Evolutionary conservation across 2,113 vertebrate species (phyloP).

Genomic region (Synodontis membranacea): DNA sequence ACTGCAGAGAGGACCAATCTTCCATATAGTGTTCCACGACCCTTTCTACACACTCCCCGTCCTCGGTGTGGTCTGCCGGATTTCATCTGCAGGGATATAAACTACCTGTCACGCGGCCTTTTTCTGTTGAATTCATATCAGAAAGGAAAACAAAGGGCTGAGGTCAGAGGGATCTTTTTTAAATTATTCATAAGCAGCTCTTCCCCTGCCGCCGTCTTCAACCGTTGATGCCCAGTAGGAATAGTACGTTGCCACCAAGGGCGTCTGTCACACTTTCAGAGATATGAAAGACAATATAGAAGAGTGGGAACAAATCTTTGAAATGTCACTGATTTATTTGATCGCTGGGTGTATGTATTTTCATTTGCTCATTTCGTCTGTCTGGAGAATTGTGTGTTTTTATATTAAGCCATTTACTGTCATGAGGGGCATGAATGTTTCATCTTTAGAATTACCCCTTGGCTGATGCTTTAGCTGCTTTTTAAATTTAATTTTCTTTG

Average conservation of each 20-base stretch:
- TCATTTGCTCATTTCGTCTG: slow-evolving; percentile 42
- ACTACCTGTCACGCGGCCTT: slow-evolving; percentile 71
- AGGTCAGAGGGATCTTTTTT: slow-evolving; percentile 74
- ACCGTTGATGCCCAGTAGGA: slow-evolving; percentile 70
- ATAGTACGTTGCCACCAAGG: slow-evolving; percentile 67
- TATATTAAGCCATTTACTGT: slow-evolving; percentile 26
- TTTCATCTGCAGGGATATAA: slow-evolving; percentile 72
- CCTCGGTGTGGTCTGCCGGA: slow-evolving; percentile 65
- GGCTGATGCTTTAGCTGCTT: slow-evolving; percentile 39
- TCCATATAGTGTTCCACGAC: not conserved
- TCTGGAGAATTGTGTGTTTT: slow-evolving; percentile 32
- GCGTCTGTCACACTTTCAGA: slow-evolving; percentile 65
- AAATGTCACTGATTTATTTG: slow-evolving; percentile 51
- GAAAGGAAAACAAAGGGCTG: slow-evolving; percentile 72
- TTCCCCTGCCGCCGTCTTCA: slow-evolving; percentile 59
- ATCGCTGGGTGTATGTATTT: slow-evolving; percentile 40
- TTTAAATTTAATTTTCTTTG: slow-evolving; percentile 39
- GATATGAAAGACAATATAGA: slow-evolving; percentile 50
- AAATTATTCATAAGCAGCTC: slow-evolving; percentile 74
- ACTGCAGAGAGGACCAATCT: not conserved
- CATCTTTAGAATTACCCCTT: slow-evolving; percentile 35
- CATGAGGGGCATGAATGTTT: slow-evolving; percentile 42
- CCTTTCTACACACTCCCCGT: slow-evolving; percentile 27
- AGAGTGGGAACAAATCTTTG: slow-evolving; percentile 24
- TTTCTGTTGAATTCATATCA: slow-evolving; percentile 76